These are phyloP conservation scores for Lepilemur ruficaudatus DNA, from an alignment of 2,797 vertebrate species.

Conservation along the genomic window DNA sequence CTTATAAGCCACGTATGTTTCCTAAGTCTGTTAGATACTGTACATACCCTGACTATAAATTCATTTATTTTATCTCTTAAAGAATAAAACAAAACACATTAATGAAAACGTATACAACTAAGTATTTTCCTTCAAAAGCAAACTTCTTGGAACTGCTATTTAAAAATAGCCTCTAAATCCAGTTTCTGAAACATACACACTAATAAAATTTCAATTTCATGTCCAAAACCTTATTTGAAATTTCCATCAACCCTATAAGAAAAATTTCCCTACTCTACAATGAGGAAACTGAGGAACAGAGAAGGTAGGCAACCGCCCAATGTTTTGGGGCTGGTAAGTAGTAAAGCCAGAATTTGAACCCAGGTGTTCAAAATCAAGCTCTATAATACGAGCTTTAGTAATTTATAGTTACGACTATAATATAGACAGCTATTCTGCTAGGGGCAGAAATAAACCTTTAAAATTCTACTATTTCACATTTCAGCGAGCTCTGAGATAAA, in stretches of 20 bases:
- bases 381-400: neutral
- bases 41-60: neutral
- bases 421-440: neutral
- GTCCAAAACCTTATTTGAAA: neutral
- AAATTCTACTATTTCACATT: constrained; percentile 12
- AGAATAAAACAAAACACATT: constrained; percentile 7
- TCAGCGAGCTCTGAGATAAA: constrained; percentile 5
- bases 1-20: neutral
- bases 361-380: constrained; percentile 40
- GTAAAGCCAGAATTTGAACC: neutral
- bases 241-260: neutral
- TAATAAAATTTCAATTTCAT: constrained; percentile 14
- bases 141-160: neutral
- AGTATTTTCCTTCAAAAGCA: neutral
- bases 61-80: neutral
- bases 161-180: neutral
- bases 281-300: neutral
- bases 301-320: neutral
- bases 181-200: neutral
- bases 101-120: neutral
- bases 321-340: neutral
- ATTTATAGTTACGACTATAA: neutral
- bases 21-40: neutral
- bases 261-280: neutral
- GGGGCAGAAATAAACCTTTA: neutral